phyloP scores from a whole-genome alignment of 1,140 invertebrate genomes.

The Eciton burchellii region DNA sequence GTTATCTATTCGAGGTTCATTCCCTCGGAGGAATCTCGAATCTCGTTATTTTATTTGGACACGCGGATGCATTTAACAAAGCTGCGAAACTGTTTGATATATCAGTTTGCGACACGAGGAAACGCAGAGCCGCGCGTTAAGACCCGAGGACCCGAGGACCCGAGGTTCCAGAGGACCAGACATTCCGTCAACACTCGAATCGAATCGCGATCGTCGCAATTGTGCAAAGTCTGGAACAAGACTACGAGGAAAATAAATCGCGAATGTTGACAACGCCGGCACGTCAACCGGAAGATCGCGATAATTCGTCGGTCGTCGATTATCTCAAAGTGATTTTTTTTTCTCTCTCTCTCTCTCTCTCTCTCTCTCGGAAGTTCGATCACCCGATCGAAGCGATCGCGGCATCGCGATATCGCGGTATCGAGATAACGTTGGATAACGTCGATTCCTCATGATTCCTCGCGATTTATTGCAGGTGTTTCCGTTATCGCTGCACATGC shows the following conservation, averaged over 20 bases:
- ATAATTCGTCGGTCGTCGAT: not conserved
- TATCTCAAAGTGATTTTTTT: conserved; percentile 10
- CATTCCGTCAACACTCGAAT: conserved; percentile 24
- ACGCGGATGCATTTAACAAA: conserved; percentile 30
- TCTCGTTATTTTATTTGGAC: too few relatives aligned
- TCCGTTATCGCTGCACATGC: not conserved
- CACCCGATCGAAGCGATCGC: too few relatives aligned
- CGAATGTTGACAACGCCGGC: conserved; percentile 52
- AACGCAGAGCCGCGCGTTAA: not conserved
- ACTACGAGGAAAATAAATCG: conserved; percentile 65
- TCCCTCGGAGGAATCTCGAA: too few relatives aligned
- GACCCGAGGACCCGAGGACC: not conserved
- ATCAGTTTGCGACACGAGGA: not conserved
- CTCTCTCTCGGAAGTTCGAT: not conserved
- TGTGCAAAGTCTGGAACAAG: conserved; percentile 72
- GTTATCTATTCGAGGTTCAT: too few relatives aligned
- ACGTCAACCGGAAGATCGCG: conserved; percentile 4
- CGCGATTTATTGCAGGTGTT: not conserved
- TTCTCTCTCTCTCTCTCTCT: too few relatives aligned
- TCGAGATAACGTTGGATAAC: not conserved
- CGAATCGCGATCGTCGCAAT: conserved; percentile 61
- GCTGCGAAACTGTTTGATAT: conserved; percentile 12
- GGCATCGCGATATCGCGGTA: too few relatives aligned
- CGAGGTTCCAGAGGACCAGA: conserved; percentile 9
- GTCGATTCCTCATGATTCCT: not conserved